phyloP scores from a whole-genome alignment of 2,888 invertebrate genomes.

The Phorcus lineatus region DNA sequence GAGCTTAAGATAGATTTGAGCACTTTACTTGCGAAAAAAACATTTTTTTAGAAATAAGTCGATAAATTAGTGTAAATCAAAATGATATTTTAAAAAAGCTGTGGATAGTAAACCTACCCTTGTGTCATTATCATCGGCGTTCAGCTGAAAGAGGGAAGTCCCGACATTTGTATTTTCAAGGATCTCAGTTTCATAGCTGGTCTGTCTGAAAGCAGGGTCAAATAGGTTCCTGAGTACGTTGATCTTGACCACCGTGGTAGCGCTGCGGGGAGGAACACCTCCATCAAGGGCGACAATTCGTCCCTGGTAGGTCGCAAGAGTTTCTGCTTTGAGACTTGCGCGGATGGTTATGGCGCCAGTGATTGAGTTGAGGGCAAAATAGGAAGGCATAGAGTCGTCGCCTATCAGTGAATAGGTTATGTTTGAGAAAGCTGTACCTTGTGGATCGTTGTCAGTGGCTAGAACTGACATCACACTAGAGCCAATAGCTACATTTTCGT shows the following conservation, averaged over 20 bases:
- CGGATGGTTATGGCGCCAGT: slow-evolving; percentile 55
- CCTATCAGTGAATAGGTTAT: slow-evolving; percentile 60
- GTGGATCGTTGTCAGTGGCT: slow-evolving; percentile 53
- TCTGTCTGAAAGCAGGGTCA: slow-evolving; percentile 48
- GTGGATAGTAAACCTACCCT: slow-evolving; percentile 45
- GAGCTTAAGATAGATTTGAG: background rate
- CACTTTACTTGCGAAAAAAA: background rate
- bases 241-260: slow-evolving; percentile 57
- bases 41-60: background rate
- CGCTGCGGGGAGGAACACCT: slow-evolving; percentile 63
- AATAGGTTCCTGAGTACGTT: slow-evolving; percentile 54
- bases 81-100: background rate
- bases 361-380: slow-evolving; percentile 53
- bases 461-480: slow-evolving; percentile 46
- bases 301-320: slow-evolving; percentile 46
- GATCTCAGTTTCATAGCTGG: slow-evolving; percentile 55
- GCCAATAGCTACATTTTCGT: slow-evolving; percentile 44
- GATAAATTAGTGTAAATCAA: background rate
- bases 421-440: slow-evolving; percentile 41
- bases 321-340: slow-evolving; percentile 47
- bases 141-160: slow-evolving; percentile 47
- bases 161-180: slow-evolving; percentile 57
- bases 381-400: slow-evolving; percentile 61
- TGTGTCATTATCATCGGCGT: slow-evolving; percentile 62
- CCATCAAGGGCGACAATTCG: slow-evolving; percentile 61